phyloP scores from a whole-genome alignment of 1,140 invertebrate genomes.

The Marisa cornuarietis region DNA sequence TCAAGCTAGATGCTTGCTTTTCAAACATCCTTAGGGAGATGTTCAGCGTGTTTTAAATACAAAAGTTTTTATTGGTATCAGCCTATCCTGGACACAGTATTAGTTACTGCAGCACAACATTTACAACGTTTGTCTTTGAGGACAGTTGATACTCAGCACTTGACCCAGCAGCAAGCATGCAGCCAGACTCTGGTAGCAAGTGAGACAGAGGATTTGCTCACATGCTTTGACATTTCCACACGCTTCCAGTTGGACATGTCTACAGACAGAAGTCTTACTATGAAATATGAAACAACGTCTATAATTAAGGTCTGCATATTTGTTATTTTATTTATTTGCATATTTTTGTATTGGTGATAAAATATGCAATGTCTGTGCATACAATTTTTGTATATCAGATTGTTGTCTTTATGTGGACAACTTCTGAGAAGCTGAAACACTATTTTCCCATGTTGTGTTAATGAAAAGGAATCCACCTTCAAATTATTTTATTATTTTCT shows the following conservation, averaged over 20 bases:
- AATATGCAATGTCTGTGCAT: neutral
- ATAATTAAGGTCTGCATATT: constrained; percentile 46
- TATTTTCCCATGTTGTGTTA: neutral
- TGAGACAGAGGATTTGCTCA: constrained; percentile 52
- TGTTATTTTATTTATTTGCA: too few species aligned
- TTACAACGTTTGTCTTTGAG: too few species aligned
- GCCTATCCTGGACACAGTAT: too few species aligned
- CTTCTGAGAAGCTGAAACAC: neutral
- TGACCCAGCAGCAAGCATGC: neutral
- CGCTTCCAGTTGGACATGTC: constrained; percentile 53
- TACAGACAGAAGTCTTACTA: constrained; percentile 36
- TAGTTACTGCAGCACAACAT: too few species aligned
- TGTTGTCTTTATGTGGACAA: neutral
- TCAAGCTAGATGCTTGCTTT: too few species aligned
- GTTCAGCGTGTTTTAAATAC: too few species aligned
- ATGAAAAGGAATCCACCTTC: neutral
- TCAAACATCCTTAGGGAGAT: too few species aligned
- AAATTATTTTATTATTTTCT: neutral
- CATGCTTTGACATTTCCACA: constrained; percentile 51
- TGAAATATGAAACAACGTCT: constrained; percentile 46
- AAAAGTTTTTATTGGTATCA: too few species aligned
- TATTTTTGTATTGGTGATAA: too few species aligned
- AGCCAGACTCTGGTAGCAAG: constrained; percentile 50
- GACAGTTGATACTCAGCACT: too few species aligned
- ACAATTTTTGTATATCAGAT: neutral